Conservation (phyloP, 2,797 vertebrate genomes). For the Loris lydekkerianus region DNA sequence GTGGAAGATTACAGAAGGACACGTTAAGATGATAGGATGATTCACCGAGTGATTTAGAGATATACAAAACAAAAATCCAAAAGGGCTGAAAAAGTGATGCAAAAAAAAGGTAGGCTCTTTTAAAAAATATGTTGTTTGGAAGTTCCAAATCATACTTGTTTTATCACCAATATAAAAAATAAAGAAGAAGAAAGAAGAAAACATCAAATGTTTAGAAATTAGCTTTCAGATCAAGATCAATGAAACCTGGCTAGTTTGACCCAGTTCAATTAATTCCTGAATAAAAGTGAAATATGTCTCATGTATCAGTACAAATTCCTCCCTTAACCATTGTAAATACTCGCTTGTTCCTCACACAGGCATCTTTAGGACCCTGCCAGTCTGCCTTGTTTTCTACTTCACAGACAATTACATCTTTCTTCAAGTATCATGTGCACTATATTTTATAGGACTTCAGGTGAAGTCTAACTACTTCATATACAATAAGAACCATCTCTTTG, state of each 20-base stretch:
- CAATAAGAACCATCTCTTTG: constrained; percentile 83
- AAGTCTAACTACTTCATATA: constrained; percentile 84
- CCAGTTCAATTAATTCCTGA: constrained; percentile 72
- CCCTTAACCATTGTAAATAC: constrained; percentile 66
- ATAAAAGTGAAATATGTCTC: constrained; percentile 73
- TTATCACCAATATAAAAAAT: not conserved
- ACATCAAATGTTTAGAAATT: constrained; percentile 12
- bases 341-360: constrained; percentile 65
- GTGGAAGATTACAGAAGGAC: constrained; percentile 10
- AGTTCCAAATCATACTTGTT: not conserved
- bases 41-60: not conserved
- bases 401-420: constrained; percentile 84
- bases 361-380: constrained; percentile 70
- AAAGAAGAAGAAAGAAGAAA: not conserved
- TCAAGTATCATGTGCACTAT: constrained; percentile 78
- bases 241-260: constrained; percentile 35
- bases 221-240: constrained; percentile 20
- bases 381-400: constrained; percentile 73
- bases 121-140: not conserved
- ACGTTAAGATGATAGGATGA: not conserved
- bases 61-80: not conserved
- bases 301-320: constrained; percentile 80
- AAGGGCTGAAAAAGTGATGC: not conserved
- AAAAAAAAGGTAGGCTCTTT: not conserved
- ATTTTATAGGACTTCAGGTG: constrained; percentile 85